phyloP scores from a whole-genome alignment of 2,888 invertebrate species.

The Crossocerus cetratus region DNA sequence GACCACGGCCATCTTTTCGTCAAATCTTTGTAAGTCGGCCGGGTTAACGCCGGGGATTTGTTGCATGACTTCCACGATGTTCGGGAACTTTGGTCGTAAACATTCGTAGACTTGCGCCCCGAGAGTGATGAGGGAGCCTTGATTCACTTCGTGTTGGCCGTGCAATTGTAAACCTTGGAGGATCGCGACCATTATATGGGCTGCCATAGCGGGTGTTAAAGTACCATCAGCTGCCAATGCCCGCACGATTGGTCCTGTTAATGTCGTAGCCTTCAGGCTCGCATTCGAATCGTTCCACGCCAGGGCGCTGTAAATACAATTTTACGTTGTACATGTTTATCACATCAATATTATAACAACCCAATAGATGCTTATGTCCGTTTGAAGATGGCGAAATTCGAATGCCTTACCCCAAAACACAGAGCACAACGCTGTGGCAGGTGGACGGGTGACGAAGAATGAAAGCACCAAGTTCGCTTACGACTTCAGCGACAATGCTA shows the following conservation, averaged over 20 bases:
- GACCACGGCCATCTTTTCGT: constrained; percentile 86
- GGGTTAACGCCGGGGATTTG: constrained; percentile 90
- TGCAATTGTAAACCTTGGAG: constrained; percentile 89
- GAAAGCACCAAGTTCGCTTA: constrained; percentile 89
- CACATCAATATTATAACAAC: too few species aligned
- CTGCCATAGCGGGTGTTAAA: constrained; percentile 83
- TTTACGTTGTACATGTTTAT: too few species aligned
- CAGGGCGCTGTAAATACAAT: constrained; percentile 78
- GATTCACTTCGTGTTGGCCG: constrained; percentile 94
- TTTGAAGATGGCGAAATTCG: neutral
- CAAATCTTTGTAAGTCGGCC: constrained; percentile 89
- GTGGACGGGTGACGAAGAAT: constrained; percentile 83
- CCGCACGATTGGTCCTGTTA: constrained; percentile 85
- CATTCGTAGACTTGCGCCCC: constrained; percentile 92
- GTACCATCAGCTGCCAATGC: constrained; percentile 82
- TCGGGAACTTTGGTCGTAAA: constrained; percentile 86
- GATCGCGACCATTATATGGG: constrained; percentile 87
- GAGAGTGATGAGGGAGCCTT: constrained; percentile 87
- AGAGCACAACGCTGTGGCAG: constrained; percentile 82
- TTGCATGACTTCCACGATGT: constrained; percentile 82
- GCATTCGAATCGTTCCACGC: constrained; percentile 92
- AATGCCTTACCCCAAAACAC: constrained; percentile 79
- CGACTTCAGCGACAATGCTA: constrained; percentile 82
- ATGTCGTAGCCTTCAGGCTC: constrained; percentile 87
- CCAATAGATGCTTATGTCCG: neutral